phyloP scores from a whole-genome alignment of 2,113 vertebrate species.

The Acinonyx jubatus region DNA sequence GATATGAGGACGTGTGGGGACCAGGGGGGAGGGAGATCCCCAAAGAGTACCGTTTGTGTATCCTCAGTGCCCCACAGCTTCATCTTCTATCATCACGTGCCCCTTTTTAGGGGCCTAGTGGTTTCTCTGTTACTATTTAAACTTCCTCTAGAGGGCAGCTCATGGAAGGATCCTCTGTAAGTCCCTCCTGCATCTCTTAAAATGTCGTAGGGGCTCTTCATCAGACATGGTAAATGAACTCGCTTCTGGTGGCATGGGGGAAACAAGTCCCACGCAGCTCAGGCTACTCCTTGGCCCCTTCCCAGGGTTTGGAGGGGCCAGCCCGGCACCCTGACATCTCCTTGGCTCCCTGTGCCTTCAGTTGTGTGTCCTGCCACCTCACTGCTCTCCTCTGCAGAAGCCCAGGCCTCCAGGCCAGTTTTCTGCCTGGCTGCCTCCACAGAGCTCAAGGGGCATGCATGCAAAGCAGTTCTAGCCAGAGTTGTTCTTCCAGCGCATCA shows the following conservation, averaged over 20 bases:
- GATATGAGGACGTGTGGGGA: not conserved
- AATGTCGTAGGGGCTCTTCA: not conserved
- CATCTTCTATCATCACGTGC: not conserved
- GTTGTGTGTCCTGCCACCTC: not conserved
- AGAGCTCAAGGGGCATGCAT: not conserved
- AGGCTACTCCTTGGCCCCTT: not conserved
- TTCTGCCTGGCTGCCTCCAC: not conserved
- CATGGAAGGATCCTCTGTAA: not conserved
- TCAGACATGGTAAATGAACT: not conserved
- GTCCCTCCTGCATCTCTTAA: not conserved
- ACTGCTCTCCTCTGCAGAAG: not conserved
- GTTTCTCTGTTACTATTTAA: conserved; percentile 41
- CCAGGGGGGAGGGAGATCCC: not conserved
- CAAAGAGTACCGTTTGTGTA: not conserved
- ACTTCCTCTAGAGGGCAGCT: conserved; percentile 60
- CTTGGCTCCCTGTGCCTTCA: not conserved
- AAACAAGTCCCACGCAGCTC: not conserved
- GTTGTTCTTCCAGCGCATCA: not conserved
- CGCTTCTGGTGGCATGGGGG: not conserved
- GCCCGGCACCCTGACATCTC: not conserved
- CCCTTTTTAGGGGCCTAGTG: not conserved
- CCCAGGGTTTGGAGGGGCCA: not conserved
- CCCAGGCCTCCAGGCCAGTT: not conserved
- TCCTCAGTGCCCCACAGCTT: not conserved
- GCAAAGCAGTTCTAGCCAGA: not conserved